Percentiles rank a stretch among this genome's conserved stretches.
Conservation (phyloP, 2,888 invertebrate genomes). For the Nomada fucata region DNA sequence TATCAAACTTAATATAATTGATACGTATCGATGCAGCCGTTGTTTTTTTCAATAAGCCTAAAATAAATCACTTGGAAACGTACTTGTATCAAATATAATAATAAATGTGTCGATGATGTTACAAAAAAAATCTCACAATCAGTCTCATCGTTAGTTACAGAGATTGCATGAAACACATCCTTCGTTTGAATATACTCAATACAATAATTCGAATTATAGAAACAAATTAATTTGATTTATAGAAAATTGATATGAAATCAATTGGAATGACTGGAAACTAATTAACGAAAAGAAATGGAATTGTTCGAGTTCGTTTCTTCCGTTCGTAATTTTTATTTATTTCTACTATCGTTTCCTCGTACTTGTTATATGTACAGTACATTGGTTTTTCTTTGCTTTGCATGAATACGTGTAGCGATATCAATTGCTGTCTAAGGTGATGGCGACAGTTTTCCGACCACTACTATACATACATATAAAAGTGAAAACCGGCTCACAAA, state of each 20-base stretch:
- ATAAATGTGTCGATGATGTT: no score
- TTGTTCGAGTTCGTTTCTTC: neutral
- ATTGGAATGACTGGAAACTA: neutral
- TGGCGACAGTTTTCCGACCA: neutral
- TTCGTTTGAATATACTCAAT: no score
- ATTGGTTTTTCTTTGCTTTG: neutral
- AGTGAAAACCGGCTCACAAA: constrained; percentile 29
- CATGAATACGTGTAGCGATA: constrained; percentile 19
- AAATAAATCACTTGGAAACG: no score
- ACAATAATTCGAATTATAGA: no score
- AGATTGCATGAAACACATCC: no score
- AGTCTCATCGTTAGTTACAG: no score
- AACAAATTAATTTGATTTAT: no score
- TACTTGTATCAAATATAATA: no score
- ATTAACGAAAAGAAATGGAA: neutral
- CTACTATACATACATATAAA: constrained; percentile 42
- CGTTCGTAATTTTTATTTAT: constrained; percentile 6
- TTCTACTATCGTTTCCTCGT: neutral
- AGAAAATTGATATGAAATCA: neutral
- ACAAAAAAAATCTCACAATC: no score
- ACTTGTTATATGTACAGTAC: constrained; percentile 33
- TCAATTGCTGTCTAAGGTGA: constrained; percentile 32
- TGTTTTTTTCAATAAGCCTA: no score
- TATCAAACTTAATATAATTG: no score
- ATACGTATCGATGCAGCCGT: no score